Percentiles rank a stretch among this genome's conserved stretches.
phyloP scores from a whole-genome alignment of 2,113 vertebrate species.

The Pseudolaguvia tuberculata region DNA sequence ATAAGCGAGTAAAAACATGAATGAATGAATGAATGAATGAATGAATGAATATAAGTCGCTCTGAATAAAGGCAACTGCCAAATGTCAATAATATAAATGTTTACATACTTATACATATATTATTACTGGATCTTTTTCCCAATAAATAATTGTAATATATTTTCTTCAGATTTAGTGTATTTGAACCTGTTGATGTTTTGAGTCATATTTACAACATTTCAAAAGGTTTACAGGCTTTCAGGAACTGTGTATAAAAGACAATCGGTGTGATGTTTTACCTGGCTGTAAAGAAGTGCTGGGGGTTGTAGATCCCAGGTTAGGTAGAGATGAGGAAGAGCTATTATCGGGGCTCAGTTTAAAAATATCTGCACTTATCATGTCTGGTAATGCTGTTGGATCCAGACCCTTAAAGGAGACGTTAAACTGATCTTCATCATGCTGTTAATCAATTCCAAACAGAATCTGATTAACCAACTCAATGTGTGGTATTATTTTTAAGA shows the following conservation, averaged over 20 bases:
- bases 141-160: too few species aligned
- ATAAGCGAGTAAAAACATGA: too few species aligned
- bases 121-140: too few species aligned
- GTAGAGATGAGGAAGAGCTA: slow-evolving; percentile 32
- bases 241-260: neutral
- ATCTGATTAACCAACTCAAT: neutral
- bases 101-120: too few species aligned
- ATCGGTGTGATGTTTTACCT: slow-evolving; percentile 60
- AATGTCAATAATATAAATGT: too few species aligned
- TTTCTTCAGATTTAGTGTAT: too few species aligned
- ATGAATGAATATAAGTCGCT: too few species aligned
- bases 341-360: slow-evolving; percentile 40
- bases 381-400: slow-evolving; percentile 45
- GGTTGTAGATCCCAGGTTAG: slow-evolving; percentile 14
- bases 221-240: too few species aligned
- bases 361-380: slow-evolving; percentile 30
- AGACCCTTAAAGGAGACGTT: slow-evolving; percentile 44
- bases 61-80: too few species aligned
- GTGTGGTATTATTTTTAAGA: neutral
- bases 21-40: too few species aligned
- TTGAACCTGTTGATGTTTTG: neutral
- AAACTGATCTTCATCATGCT: slow-evolving; percentile 37
- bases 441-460: too few species aligned
- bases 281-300: slow-evolving; percentile 47
- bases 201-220: neutral